These are phyloP conservation scores for Drosophila melanosoma DNA, from an alignment of 2,888 invertebrate genomes.

Conservation along the genomic window DNA sequence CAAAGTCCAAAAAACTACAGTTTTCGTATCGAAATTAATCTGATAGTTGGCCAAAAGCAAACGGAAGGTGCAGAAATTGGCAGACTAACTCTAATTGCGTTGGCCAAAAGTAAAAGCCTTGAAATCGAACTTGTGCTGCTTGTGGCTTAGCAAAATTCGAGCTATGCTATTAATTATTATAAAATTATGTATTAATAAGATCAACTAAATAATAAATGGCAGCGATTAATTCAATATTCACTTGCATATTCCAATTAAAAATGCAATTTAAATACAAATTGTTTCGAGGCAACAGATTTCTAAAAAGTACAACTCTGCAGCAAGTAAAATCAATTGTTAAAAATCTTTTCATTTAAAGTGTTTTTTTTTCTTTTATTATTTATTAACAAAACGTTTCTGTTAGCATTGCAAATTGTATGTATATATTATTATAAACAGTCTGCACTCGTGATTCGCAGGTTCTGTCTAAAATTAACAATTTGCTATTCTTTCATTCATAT, in stretches of 20 bases:
- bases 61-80: slow-evolving; percentile 58
- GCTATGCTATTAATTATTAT: neutral
- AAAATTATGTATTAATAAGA: neutral
- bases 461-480: slow-evolving; percentile 34
- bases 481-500: slow-evolving; percentile 21
- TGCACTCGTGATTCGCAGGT: slow-evolving; percentile 33
- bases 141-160: neutral
- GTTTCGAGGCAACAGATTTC: neutral
- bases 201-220: neutral
- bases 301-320: neutral
- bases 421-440: slow-evolving; percentile 23
- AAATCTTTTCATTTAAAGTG: slow-evolving; percentile 7
- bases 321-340: neutral
- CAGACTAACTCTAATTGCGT: slow-evolving; percentile 56
- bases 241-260: neutral
- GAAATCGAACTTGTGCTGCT: neutral
- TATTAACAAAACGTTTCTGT: slow-evolving; percentile 7
- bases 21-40: neutral
- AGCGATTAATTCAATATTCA: neutral
- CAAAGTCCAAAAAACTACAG: slow-evolving; percentile 24
- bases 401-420: slow-evolving; percentile 24
- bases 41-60: slow-evolving; percentile 16
- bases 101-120: slow-evolving; percentile 9
- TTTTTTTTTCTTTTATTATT: neutral
- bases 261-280: neutral